Base-by-base conservation (phyloP, 2,888 invertebrate genomes). In the Chaetogeoica ovagalla region DNA sequence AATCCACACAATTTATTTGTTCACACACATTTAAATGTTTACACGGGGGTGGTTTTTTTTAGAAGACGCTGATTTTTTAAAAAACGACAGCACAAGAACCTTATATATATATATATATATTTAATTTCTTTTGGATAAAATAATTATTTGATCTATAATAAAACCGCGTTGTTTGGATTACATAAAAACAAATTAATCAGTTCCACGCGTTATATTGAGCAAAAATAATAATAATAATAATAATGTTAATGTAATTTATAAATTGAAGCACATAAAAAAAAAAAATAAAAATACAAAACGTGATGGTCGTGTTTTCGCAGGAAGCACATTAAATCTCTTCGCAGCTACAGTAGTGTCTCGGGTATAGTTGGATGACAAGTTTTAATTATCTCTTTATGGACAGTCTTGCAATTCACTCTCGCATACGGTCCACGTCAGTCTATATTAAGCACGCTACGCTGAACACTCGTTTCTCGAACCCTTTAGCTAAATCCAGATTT, bases 391-490 rank as follows among this genome's bases (percentile, higher is more conserved):
- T 79, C 79, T 79, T 57, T 71, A 79, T 62, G 52, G 62, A 17
- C 63, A 65, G 21, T 71, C 15, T 21, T 57, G 70, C 71, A 71
- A 79, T 79, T 79, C 71, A 70, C 71, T 71, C 71, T 71, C 71
- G 57, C 79, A 79, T 71, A 79, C 79, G 79, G 43, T 71, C 52
- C 55, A 63, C 13, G 79, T 79, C 79, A 71, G 79, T 79, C 79
- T 79, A 71, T 79, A 79, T 79, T 79, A 79, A 79, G 79, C 71
- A 79, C n/a, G 57, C 71, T 62, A 71, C 71, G n/a, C 23, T 65
- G 70, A 79, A 70, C 79, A 70, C 69, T 76, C 66, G n/a, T 68
- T 68, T 43, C 59, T 59, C 43, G 66, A 66, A 59, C 75, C 68
- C 59, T 76, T 68, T 48, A 68, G 23, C 66, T 57, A 68, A 76